Evolutionary conservation across 2,888 invertebrate species (phyloP).

Genomic region (Sesia bembeciformis): DNA sequence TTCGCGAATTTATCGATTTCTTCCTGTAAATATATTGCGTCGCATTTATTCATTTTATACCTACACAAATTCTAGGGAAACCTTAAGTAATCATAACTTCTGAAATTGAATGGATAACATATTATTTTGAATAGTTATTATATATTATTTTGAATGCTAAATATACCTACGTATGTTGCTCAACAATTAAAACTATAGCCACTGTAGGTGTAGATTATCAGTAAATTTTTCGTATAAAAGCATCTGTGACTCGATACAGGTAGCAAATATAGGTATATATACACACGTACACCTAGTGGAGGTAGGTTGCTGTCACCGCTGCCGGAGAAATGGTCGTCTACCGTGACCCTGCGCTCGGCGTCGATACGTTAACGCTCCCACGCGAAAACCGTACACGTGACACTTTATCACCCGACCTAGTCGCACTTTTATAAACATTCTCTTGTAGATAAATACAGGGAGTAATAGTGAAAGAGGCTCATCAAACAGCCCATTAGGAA

Average conservation of each 20-base stretch:
- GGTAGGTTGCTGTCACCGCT: background rate
- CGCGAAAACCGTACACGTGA: slow-evolving; percentile 3
- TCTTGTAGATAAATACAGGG: too few species aligned
- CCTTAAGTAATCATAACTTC: too few species aligned
- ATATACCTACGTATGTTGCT: background rate
- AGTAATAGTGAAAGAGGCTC: too few species aligned
- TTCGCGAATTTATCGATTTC: too few species aligned
- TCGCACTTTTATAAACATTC: slow-evolving; percentile 2
- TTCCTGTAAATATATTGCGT: too few species aligned
- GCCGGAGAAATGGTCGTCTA: slow-evolving; percentile 23
- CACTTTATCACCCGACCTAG: slow-evolving; percentile 13
- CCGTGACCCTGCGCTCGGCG: slow-evolving; percentile 23
- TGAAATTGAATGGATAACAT: too few species aligned
- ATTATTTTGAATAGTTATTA: background rate
- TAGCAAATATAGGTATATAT: too few species aligned
- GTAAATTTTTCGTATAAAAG: too few species aligned
- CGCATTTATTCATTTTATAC: too few species aligned
- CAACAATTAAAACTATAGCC: background rate
- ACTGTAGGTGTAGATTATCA: background rate
- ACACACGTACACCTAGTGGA: background rate
- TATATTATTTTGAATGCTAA: background rate
- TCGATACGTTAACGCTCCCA: slow-evolving; percentile 22
- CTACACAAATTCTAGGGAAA: too few species aligned
- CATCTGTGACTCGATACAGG: too few species aligned
- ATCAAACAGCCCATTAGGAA: too few species aligned